phyloP scores from a whole-genome alignment of 2,797 vertebrate genomes.

The Scyliorhinus canicula region DNA sequence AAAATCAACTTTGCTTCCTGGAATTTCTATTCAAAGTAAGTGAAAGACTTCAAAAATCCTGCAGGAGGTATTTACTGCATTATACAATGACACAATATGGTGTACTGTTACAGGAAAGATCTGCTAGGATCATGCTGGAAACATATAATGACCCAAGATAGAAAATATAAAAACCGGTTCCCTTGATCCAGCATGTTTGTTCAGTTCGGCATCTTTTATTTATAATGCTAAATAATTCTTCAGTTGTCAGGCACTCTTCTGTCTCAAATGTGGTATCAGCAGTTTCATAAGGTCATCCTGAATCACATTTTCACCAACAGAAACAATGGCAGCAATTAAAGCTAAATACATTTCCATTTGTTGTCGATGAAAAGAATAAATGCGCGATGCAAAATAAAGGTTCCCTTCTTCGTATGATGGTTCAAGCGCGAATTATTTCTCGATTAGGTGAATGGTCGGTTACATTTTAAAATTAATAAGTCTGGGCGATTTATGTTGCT shows the following conservation, averaged over 20 bases:
- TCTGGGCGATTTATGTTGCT: not conserved
- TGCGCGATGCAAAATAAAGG: not conserved
- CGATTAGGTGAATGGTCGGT: not conserved
- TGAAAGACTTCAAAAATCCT: not conserved
- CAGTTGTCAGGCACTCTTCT: not conserved
- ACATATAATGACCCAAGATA: not conserved
- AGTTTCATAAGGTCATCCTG: not conserved
- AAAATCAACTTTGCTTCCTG: not conserved
- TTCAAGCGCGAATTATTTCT: not conserved
- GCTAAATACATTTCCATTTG: not conserved
- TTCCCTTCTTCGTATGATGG: not conserved
- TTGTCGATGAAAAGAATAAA: not conserved
- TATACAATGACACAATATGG: not conserved
- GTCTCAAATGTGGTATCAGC: not conserved
- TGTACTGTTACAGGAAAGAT: not conserved
- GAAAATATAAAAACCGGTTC: not conserved
- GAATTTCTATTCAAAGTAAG: not conserved
- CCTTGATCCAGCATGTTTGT: not conserved
- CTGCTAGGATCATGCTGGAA: not conserved
- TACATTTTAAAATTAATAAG: not conserved
- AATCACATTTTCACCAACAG: conserved; percentile 21
- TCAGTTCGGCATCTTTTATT: not conserved
- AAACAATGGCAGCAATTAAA: conserved; percentile 11
- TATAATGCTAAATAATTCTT: not conserved
- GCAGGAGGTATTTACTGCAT: not conserved